Conservation (phyloP, 2,113 vertebrate species). For the Zosterops pallidus region DNA sequence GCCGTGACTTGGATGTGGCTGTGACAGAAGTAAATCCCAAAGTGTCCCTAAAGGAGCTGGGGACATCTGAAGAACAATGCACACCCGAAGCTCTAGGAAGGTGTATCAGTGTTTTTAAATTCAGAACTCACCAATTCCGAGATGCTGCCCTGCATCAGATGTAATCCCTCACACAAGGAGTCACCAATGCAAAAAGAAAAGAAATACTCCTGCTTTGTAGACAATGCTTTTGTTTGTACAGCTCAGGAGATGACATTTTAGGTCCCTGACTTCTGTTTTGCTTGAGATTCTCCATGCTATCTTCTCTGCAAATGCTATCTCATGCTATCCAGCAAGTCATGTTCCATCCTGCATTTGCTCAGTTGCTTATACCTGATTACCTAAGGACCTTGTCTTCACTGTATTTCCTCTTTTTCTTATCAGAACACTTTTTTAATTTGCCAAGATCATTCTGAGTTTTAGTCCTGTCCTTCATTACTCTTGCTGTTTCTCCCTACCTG, state of each 20-base stretch:
- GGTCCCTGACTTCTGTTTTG: neutral
- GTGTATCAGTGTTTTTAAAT: rapidly evolving
- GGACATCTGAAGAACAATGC: neutral
- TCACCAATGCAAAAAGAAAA: neutral
- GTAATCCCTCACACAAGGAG: neutral
- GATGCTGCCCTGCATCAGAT: neutral
- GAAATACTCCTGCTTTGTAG: neutral
- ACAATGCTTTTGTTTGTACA: neutral
- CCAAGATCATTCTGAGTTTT: neutral
- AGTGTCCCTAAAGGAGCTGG: neutral
- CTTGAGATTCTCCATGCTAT: neutral
- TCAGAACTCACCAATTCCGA: neutral
- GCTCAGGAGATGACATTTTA: neutral
- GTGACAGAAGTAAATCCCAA: neutral
- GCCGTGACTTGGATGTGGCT: neutral
- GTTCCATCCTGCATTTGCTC: neutral
- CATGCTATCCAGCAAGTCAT: neutral
- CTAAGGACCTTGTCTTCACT: neutral
- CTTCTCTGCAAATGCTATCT: neutral
- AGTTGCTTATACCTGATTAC: neutral
- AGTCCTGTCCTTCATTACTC: neutral
- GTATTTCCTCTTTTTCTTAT: neutral
- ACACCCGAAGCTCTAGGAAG: neutral
- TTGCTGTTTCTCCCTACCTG: neutral
- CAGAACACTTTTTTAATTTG: neutral